Evolutionary conservation across 2,797 vertebrate genomes (phyloP), one percentile per base, ranked within the genome.

Genomic region (Cyclura pinguis): DNA sequence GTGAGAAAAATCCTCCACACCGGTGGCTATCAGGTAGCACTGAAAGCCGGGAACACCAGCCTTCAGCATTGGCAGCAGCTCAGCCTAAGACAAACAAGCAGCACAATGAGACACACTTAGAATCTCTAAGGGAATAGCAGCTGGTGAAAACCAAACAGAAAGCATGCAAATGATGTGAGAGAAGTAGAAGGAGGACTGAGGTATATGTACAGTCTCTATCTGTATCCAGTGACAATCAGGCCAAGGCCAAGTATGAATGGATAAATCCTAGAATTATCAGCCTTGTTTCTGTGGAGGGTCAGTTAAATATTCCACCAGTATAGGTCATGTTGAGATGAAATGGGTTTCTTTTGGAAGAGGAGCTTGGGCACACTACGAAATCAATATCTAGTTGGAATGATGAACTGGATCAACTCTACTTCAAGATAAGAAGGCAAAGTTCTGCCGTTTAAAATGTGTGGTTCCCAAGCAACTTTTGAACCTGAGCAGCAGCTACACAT

Each of bases 21-120:
- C 98, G 10, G 98, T 98, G 84, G 97, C 96, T 91, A 98, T 98
- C 86, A 98, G 96, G 96, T 98, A 98, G 91, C 98, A 98, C 94
- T 98, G 98, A 92, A 98, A 98, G 2, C 98, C 98, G 3, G 97
- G 97, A 73, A 98, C 96, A 62, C 98, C 98, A 0, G 97, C 98
- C 85, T 96, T 94, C 92, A 98, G 94, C 98, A 98, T 97, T 52
- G 98, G 97, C 47, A 57, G 95, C 14, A 98, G 96, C 57, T 98
- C 98, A 50, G 94, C 85, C 98, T 98, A 73, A 59, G 5, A 89
- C 2, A 85, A 32, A 55, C 1, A 85, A 32, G 55, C 24, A 59
- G 38, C 20, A 4, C 0, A 57, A 47, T 67, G 6, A 16, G 10
- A 42, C 29, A 0, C 27, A 32, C 35, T 5, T 3, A 2, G 50